Evolutionary conservation across 2,797 vertebrate species (phyloP).

Genomic region (Sebastes hubbsi): DNA sequence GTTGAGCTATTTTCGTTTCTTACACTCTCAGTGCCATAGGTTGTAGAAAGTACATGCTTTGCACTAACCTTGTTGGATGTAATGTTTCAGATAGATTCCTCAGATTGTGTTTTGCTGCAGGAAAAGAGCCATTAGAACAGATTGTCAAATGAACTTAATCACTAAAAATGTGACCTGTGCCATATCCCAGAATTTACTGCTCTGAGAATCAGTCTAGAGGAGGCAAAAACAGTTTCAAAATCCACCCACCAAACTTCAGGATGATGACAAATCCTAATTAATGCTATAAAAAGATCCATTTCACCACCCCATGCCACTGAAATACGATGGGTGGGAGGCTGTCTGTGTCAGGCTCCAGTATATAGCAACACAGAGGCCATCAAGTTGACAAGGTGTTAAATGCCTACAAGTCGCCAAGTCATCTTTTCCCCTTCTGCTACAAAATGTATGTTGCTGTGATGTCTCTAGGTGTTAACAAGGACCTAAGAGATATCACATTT

Average conservation of each 20-base stretch:
- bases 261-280: slow-evolving; percentile 31
- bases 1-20: slow-evolving; percentile 20
- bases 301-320: slow-evolving; percentile 19
- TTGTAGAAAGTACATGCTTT: neutral
- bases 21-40: neutral
- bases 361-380: slow-evolving; percentile 1
- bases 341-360: neutral
- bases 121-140: neutral
- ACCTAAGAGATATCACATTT: neutral
- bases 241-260: slow-evolving; percentile 31
- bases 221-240: slow-evolving; percentile 20
- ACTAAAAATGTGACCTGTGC: neutral
- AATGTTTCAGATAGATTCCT: neutral
- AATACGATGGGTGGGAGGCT: slow-evolving; percentile 31
- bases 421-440: neutral
- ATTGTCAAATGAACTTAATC: slow-evolving; percentile 1
- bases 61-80: neutral
- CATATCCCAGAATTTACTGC: neutral
- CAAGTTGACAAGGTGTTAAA: slow-evolving; percentile 7
- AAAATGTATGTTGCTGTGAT: neutral
- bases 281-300: slow-evolving; percentile 35
- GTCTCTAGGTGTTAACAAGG: neutral
- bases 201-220: neutral
- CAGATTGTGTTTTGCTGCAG: neutral
- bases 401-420: neutral